Percentiles rank a stretch among this genome's conserved stretches.
Conservation (phyloP, 2,113 vertebrate genomes). For the Takifugu flavidus region DNA sequence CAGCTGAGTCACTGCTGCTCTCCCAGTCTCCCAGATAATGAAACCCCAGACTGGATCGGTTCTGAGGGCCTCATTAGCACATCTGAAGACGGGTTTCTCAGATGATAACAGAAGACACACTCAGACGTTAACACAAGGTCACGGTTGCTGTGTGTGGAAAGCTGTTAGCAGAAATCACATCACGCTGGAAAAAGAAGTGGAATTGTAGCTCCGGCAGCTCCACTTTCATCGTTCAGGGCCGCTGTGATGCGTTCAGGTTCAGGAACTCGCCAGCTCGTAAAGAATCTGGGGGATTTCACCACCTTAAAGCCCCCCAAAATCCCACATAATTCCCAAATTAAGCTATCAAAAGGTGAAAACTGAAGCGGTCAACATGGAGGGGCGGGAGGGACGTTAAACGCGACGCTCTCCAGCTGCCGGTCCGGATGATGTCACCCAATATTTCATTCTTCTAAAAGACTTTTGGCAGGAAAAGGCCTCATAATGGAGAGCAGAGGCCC, state of each 20-base stretch:
- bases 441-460: conserved; percentile 33
- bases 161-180: conserved; percentile 26
- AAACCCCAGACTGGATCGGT: conserved; percentile 17
- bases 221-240: too few species aligned
- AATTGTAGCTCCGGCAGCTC: too few species aligned
- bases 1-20: conserved; percentile 51
- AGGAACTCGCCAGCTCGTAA: too few species aligned
- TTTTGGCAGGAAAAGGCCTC: conserved; percentile 20
- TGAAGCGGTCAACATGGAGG: not conserved
- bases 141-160: conserved; percentile 7
- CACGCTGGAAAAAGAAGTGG: conserved; percentile 1
- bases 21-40: conserved; percentile 18
- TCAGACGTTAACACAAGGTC: conserved; percentile 32
- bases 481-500: conserved; percentile 46
- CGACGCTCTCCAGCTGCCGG: not conserved
- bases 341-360: not conserved
- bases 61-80: conserved; percentile 31
- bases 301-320: not conserved
- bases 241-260: too few species aligned
- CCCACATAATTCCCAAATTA: not conserved
- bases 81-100: conserved; percentile 16
- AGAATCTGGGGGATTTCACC: not conserved
- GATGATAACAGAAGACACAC: conserved; percentile 22
- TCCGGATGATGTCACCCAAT: conserved; percentile 38
- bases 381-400: too few species aligned